Evolutionary conservation across 1,140 invertebrate species (phyloP).

Genomic region (Drosophila sulfurigaster): DNA sequence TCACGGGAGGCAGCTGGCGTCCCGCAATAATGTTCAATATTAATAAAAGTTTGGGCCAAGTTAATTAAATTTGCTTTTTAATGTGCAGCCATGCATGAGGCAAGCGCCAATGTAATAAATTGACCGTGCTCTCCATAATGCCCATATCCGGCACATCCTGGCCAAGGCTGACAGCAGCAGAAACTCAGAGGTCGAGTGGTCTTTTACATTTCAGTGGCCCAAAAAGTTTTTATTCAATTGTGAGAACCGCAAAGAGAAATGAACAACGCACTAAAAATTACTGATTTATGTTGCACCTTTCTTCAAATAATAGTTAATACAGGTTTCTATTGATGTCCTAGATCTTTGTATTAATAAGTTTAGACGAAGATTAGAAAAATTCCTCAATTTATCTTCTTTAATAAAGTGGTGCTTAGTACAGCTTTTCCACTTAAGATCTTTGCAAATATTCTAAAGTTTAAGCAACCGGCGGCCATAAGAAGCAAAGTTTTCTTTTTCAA

Average conservation of each 20-base stretch:
- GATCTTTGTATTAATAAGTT: too few relatives aligned
- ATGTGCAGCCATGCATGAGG: conserved; percentile 78
- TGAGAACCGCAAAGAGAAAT: conserved; percentile 9
- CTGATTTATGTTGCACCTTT: conserved; percentile 19
- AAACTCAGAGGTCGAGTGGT: conserved; percentile 12
- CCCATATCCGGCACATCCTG: conserved; percentile 54
- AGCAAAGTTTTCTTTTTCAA: conserved; percentile 49
- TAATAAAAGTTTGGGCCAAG: conserved; percentile 81
- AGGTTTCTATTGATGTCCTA: not conserved
- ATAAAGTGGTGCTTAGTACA: not conserved
- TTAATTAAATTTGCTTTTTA: conserved; percentile 83
- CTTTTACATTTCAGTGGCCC: conserved; percentile 30
- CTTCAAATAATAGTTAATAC: not conserved
- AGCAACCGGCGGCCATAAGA: conserved; percentile 22
- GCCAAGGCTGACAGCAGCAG: conserved; percentile 10
- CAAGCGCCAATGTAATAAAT: conserved; percentile 74
- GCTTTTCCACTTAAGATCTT: not conserved
- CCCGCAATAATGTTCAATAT: conserved; percentile 75
- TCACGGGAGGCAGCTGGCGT: conserved; percentile 35
- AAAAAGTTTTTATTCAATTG: conserved; percentile 29
- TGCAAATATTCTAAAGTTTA: conserved; percentile 10
- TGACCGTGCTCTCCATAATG: conserved; percentile 69
- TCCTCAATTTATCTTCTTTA: not conserved
- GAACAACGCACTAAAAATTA: conserved; percentile 34
- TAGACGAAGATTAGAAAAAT: too few relatives aligned